Percentiles rank a stretch among this genome's conserved stretches.
These are phyloP conservation scores for Conus canariensis DNA, from an alignment of 2,888 invertebrate species.

Conservation along the genomic window DNA sequence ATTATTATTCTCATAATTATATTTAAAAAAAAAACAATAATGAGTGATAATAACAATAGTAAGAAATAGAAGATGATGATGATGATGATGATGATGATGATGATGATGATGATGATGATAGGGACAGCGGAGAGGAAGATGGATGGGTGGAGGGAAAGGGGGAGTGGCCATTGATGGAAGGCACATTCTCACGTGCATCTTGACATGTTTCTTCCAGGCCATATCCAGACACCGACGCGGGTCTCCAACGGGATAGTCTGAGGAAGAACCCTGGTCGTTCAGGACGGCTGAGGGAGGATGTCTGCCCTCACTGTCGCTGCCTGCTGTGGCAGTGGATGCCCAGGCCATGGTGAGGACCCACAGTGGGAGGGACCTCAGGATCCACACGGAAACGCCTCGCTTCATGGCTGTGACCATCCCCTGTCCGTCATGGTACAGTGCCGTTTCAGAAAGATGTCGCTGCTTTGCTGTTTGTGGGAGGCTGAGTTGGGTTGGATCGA, in stretches of 20 bases:
- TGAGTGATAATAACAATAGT: too few species aligned
- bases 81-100: too few species aligned
- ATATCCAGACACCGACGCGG: conserved; percentile 44
- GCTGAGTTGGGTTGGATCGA: neutral
- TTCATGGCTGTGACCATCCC: neutral
- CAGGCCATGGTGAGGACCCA: neutral
- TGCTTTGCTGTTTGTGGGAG: neutral
- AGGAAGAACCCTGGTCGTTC: neutral
- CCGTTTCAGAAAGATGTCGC: neutral
- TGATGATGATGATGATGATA: too few species aligned
- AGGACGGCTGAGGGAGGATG: neutral
- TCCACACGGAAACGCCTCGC: neutral
- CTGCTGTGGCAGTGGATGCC: neutral
- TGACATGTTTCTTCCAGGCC: neutral
- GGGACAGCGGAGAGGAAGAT: too few species aligned
- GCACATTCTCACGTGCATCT: conserved; percentile 1
- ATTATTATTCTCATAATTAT: too few species aligned
- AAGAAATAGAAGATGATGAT: too few species aligned
- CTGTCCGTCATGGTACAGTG: neutral
- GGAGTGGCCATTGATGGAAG: too few species aligned
- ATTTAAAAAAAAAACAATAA: too few species aligned
- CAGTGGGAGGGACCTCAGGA: neutral
- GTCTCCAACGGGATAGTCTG: conserved; percentile 45
- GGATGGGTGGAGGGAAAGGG: too few species aligned
- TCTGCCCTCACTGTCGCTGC: neutral